Evolutionary conservation across 92 coral and sea anemone genomes (phyloP), one percentile per base, ranked within the genome.

Genomic region (Micromussa lordhowensis): DNA sequence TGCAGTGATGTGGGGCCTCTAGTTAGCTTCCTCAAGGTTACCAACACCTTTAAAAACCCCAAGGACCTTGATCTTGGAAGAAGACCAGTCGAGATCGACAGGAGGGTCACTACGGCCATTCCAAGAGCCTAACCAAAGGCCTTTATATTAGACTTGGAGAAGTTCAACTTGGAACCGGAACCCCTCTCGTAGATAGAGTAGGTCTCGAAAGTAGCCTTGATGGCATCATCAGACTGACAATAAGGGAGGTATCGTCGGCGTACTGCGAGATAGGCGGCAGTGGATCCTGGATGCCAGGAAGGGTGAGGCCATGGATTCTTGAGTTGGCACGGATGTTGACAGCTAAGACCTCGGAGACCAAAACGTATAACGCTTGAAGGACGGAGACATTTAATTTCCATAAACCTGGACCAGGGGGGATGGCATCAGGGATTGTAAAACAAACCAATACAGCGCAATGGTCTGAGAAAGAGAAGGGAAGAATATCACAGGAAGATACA

Each of bases 201-300:
- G n/a, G n/a, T n/a, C n/a, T n/a, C n/a, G n/a, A n/a, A n/a, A n/a
- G n/a, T n/a, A n/a, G n/a, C n/a, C n/a, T n/a, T n/a, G n/a, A n/a
- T n/a, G n/a, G n/a, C n/a, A 5, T 68, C 75, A 81, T 90, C 93
- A 13, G 93, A 90, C 9, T 30, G 17, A 87, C 26, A 19, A 90
- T 31, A 10, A 85, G 8, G n/a, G 95, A 90, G 3, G 92, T 90
- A 79, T 93, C 93, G 53, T 92, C 93, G 21, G 93, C 95, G 48
- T 93, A 91, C 35, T 91, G 96, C 15, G 92, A 87, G 73, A 94
- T 57, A n/a, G n/a, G n/a, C n/a, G n/a, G n/a, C n/a, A n/a, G n/a
- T n/a, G n/a, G n/a, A n/a, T n/a, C n/a, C n/a, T n/a, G 6, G 22
- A 15, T 4, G 1, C 73, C 61, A 0, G 53, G 91, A 22, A 13